Conservation (phyloP, 1,140 invertebrate species). For the Papilio dardanus region DNA sequence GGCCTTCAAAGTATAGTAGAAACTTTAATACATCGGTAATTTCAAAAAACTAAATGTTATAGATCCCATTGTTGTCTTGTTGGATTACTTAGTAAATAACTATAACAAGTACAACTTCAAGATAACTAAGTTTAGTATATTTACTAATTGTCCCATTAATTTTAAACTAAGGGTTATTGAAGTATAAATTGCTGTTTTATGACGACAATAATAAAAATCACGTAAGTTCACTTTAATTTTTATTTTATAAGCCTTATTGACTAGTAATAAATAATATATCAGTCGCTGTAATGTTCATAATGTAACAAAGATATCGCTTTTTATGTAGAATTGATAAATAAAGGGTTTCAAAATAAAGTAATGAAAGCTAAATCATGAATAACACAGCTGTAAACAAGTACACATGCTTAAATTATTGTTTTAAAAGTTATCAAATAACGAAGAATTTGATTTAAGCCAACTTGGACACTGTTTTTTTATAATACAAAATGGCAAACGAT, state of each 20-base stretch:
- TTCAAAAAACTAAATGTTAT: too few species aligned
- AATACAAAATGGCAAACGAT: too few species aligned
- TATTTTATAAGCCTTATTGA: conserved; percentile 37
- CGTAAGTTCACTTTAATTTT: conserved; percentile 21
- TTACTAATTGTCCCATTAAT: neutral
- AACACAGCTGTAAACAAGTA: too few species aligned
- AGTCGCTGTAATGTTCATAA: conserved; percentile 12
- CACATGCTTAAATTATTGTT: too few species aligned
- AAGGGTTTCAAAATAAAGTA: neutral
- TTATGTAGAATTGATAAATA: neutral
- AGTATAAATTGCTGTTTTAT: neutral
- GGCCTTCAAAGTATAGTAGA: too few species aligned
- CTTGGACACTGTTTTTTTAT: neutral
- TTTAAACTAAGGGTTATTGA: neutral
- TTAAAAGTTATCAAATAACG: too few species aligned
- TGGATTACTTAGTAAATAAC: too few species aligned
- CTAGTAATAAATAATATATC: conserved; percentile 42
- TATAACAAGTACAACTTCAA: too few species aligned
- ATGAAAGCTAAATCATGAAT: too few species aligned
- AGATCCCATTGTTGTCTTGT: too few species aligned
- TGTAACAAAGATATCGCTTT: neutral
- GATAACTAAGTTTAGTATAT: neutral
- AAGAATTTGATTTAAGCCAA: neutral
- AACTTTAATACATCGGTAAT: too few species aligned
- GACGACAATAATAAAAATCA: conserved; percentile 12